Percentiles rank a stretch among this genome's conserved stretches.
These are phyloP conservation scores for Eugnorisma glareosa DNA, from an alignment of 2,888 invertebrate species.

Conservation along the genomic window DNA sequence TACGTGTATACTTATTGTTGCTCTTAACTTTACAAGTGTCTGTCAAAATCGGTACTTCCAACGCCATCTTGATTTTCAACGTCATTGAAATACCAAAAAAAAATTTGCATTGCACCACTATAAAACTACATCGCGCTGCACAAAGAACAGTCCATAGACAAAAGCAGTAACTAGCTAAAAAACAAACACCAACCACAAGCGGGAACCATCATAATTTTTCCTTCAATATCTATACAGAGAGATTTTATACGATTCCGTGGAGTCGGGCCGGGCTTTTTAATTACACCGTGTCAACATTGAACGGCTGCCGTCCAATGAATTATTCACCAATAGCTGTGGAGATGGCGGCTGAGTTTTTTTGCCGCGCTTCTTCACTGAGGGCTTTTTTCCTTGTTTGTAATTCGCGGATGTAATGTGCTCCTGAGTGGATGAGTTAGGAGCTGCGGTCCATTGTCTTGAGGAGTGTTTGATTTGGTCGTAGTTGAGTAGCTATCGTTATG, in stretches of 20 bases:
- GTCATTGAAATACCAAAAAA: background rate
- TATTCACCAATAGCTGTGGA: conserved; percentile 76
- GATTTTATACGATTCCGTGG: conserved; percentile 65
- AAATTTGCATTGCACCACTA: background rate
- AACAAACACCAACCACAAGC: conserved; percentile 16
- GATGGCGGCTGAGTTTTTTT: conserved; percentile 55
- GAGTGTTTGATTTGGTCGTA: conserved; percentile 30
- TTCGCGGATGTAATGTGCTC: conserved; percentile 63
- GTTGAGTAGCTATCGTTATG: background rate
- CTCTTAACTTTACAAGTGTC: no score
- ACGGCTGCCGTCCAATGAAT: conserved; percentile 76
- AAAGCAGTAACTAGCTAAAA: conserved; percentile 11
- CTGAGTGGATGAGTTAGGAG: conserved; percentile 60
- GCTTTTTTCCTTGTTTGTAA: conserved; percentile 66
- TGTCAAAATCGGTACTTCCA: background rate
- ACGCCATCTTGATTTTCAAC: background rate
- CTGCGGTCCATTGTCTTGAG: conserved; percentile 57
- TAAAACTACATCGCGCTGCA: background rate
- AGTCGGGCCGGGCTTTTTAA: conserved; percentile 81
- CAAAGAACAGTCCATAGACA: conserved; percentile 27
- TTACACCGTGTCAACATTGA: conserved; percentile 84
- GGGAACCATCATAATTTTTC: conserved; percentile 68
- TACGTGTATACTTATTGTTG: background rate
- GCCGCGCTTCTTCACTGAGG: conserved; percentile 51
- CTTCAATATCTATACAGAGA: conserved; percentile 72